These are phyloP conservation scores for Callosobruchus maculatus DNA, from an alignment of 2,888 invertebrate genomes.

Conservation along the genomic window DNA sequence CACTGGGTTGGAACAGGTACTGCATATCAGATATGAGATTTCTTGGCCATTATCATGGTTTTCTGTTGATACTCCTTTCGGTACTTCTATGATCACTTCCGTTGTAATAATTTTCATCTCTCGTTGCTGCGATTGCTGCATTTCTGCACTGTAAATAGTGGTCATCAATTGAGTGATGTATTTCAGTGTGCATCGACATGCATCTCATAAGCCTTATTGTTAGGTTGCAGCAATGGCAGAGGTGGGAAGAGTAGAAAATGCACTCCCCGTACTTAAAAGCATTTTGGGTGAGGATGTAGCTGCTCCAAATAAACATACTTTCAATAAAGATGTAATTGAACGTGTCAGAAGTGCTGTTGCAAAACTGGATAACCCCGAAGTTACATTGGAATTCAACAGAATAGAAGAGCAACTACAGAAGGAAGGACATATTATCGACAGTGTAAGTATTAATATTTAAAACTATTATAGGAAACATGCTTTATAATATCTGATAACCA, in stretches of 20 bases:
- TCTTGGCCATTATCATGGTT: no score
- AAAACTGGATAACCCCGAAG: slow-evolving; percentile 52
- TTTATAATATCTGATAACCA: no score
- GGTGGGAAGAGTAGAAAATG: slow-evolving; percentile 62
- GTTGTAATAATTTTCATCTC: no score
- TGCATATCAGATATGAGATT: no score
- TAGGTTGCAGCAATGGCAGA: slow-evolving; percentile 57
- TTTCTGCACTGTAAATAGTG: no score
- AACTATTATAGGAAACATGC: no score
- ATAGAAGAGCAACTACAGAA: slow-evolving; percentile 56
- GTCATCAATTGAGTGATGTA: no score
- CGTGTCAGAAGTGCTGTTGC: slow-evolving; percentile 52
- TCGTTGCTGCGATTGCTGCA: no score
- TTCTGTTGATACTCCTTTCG: no score
- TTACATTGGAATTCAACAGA: slow-evolving; percentile 55
- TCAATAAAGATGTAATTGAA: slow-evolving; percentile 61
- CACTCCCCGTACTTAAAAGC: slow-evolving; percentile 56
- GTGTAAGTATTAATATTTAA: slow-evolving; percentile 20
- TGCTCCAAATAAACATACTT: slow-evolving; percentile 52
- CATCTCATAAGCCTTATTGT: slow-evolving; percentile 1
- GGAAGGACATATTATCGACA: slow-evolving; percentile 49
- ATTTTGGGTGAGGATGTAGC: slow-evolving; percentile 58
- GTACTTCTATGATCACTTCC: no score
- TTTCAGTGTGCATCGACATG: neutral
- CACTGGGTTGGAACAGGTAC: no score